Evolutionary conservation across 2,888 invertebrate genomes (phyloP), one percentile per base, ranked within the genome.

Genomic region (Pachymerium ferrugineum): DNA sequence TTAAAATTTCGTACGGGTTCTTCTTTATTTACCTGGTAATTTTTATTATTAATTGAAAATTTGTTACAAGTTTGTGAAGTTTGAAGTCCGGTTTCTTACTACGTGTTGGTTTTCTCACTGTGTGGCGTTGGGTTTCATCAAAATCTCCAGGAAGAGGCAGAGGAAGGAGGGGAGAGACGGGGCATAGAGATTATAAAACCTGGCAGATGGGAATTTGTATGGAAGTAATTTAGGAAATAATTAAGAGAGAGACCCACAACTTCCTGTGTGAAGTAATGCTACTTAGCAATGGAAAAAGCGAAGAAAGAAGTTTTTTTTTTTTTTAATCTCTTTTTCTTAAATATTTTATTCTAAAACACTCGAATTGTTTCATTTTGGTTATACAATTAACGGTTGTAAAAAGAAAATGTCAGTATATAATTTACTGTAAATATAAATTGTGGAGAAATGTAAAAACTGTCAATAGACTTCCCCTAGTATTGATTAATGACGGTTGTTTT

Each of bases 141-240:
- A 54, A n/a, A 54, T 54, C 54, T 54, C 54, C 54, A 54, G 54
- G 54, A 54, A 54, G 54, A 54, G 54, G 54, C 28, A 54, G 54
- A 54, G 54, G 54, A 54, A 54, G 54, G 54, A 54, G 54, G 54
- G 54, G 47, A 22, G 25, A 16, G 54, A n/a, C n/a, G 25, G 22
- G 47, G 54, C 3, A 54, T 54, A 25, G 54, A 54, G 54, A 54
- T 54, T 54, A 54, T 54, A 54, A 54, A 54, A 54, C 54, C 54
- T 54, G 54, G 54, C 54, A 54, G 54, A 54, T 54, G 54, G 54
- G 54, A 54, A 54, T 54, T 54, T 54, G 54, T 54, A 54, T 54
- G 54, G 54, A 54, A 54, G 54, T 54, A 54, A 54, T 54, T 54
- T 54, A 54, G 54, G 54, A 54, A 54, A 54, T 54, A 54, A 54